These are phyloP conservation scores for Phoeniculus purpureus DNA, from an alignment of 2,797 vertebrate genomes.

Conservation along the genomic window DNA sequence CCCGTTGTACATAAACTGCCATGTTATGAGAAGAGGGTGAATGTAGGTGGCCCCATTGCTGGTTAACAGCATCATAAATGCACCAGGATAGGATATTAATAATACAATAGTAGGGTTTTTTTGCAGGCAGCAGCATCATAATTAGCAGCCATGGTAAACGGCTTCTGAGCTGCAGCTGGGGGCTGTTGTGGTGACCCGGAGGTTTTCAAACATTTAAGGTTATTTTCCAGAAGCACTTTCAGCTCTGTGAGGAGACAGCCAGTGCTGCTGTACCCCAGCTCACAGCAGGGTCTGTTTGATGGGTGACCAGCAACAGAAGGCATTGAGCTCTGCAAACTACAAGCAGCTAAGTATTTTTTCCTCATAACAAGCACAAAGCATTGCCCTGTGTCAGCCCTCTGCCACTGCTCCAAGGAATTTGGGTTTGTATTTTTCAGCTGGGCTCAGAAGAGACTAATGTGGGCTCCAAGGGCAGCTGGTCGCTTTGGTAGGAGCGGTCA, in stretches of 20 bases:
- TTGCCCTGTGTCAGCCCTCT: not conserved
- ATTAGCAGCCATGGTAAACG: not conserved
- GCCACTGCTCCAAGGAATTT: not conserved
- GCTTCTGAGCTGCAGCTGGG: not conserved
- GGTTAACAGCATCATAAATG: conserved; percentile 63
- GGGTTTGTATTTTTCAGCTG: not conserved
- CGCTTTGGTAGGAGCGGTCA: not conserved
- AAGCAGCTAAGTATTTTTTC: not conserved
- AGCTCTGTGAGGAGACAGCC: not conserved
- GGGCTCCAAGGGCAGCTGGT: not conserved
- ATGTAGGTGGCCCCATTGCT: conserved; percentile 29
- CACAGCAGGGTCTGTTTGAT: fast-evolving
- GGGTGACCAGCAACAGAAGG: not conserved
- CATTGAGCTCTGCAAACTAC: not conserved
- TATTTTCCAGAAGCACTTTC: not conserved
- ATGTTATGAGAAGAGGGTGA: conserved; percentile 10
- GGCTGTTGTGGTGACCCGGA: not conserved
- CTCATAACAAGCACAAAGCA: not conserved
- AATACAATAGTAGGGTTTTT: conserved; percentile 37
- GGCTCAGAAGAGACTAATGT: not conserved
- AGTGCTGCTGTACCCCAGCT: fast-evolving
- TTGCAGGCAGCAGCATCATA: conserved; percentile 62
- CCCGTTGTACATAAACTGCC: not conserved
- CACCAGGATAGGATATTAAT: conserved; percentile 62
- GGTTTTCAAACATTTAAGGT: not conserved